A percentile compares a stretch with the other conserved stretches of the same genome.
Conservation (phyloP, 2,888 invertebrate genomes). For the Tigriopus californicus region DNA sequence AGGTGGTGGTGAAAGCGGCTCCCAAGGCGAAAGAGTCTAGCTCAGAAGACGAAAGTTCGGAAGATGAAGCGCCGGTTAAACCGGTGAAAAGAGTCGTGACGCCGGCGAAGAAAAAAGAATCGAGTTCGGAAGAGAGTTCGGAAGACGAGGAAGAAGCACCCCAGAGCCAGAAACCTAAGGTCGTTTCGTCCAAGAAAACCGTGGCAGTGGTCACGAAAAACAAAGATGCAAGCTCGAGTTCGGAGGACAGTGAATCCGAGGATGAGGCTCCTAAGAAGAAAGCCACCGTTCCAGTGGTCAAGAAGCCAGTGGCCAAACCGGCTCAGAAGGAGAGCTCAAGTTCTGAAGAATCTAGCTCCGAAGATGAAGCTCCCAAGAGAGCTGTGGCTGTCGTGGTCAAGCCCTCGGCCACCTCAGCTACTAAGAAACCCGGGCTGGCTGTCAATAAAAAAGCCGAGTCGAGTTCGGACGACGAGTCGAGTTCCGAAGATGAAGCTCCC, state of each 20-base stretch:
- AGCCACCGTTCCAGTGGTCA: not conserved
- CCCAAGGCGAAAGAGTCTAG: not conserved
- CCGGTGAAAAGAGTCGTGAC: not conserved
- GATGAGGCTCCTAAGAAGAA: constrained; percentile 3
- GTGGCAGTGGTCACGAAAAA: not conserved
- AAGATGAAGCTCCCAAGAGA: not conserved
- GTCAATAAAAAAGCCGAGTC: not conserved
- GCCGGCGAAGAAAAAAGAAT: not conserved
- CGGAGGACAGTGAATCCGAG: not conserved
- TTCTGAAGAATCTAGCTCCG: not conserved
- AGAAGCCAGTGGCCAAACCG: not conserved
- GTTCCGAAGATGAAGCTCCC: not conserved
- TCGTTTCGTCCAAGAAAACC: not conserved
- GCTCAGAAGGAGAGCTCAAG: not conserved
- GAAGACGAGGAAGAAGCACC: not conserved
- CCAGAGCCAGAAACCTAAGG: not conserved
- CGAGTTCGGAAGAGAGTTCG: not conserved
- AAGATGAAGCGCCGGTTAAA: not conserved
- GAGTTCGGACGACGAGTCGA: not conserved
- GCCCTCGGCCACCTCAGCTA: not conserved
- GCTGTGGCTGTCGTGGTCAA: not conserved
- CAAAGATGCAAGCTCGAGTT: not conserved
- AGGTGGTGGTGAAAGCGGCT: too few species aligned
- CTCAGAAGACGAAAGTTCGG: not conserved
- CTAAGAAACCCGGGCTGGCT: not conserved